These are phyloP conservation scores for Miichthys miiuy DNA, from an alignment of 2,797 vertebrate species.

Conservation along the genomic window DNA sequence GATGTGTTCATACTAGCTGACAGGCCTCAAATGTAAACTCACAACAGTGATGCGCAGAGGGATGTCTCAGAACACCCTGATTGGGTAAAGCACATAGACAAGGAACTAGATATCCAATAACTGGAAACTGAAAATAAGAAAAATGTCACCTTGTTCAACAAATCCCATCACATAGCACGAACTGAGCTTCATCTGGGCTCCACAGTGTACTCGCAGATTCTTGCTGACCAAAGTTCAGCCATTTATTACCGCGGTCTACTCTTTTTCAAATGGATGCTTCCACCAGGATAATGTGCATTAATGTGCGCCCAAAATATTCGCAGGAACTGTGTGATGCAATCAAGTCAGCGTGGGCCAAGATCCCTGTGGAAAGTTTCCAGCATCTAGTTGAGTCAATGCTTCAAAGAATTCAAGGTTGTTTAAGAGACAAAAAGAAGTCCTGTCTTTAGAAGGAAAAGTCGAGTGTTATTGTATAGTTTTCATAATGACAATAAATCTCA, in stretches of 20 bases:
- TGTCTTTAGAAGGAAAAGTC: neutral
- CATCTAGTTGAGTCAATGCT: conserved; percentile 24
- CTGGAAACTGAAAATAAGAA: neutral
- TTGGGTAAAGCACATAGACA: neutral
- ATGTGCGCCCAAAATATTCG: conserved; percentile 29
- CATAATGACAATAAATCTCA: neutral
- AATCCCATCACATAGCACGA: neutral
- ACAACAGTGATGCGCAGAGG: conserved; percentile 12
- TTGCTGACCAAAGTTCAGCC: conserved; percentile 26
- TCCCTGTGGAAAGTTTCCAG: conserved; percentile 43
- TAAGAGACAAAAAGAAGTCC: neutral
- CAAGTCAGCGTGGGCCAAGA: conserved; percentile 44
- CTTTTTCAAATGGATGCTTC: conserved; percentile 37
- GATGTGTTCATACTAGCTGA: conserved; percentile 34
- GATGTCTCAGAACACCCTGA: neutral
- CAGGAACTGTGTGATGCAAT: conserved; percentile 34
- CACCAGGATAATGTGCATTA: conserved; percentile 54
- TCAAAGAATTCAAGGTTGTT: conserved; percentile 23
- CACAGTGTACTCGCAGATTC: neutral
- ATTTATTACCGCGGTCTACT: conserved; percentile 18
- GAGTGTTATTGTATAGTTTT: neutral
- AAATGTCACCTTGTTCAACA: conserved; percentile 12
- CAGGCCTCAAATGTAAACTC: conserved; percentile 19
- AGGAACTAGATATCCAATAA: neutral
- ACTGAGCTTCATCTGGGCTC: conserved; percentile 28